Conservation (phyloP, 2,797 vertebrate species). For the Menidia menidia region DNA sequence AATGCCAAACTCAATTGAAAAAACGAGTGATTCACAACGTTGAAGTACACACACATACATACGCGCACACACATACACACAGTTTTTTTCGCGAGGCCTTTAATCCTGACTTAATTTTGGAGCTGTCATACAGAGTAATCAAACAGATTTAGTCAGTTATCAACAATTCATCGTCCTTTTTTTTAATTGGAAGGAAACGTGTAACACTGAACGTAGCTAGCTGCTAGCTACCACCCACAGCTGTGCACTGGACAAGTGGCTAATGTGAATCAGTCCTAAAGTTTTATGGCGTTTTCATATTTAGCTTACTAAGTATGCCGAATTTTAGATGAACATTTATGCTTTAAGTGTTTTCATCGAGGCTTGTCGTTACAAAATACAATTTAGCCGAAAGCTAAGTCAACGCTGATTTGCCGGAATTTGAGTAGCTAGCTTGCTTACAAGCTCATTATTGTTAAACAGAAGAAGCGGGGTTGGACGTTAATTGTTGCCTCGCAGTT, state of each 20-base stretch:
- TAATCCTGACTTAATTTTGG: not conserved
- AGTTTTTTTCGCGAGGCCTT: not conserved
- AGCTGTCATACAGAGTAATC: rapidly evolving
- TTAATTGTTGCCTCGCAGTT: not conserved
- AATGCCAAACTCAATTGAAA: constrained; percentile 58
- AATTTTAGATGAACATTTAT: rapidly evolving
- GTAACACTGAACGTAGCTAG: constrained; percentile 28
- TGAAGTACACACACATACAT: not conserved
- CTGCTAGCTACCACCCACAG: constrained; percentile 53
- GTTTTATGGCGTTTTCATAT: constrained; percentile 8
- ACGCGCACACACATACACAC: no score
- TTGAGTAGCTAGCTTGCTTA: constrained; percentile 61
- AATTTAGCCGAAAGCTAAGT: no score
- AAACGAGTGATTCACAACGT: constrained; percentile 40
- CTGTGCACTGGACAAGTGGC: constrained; percentile 15
- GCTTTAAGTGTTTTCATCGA: not conserved
- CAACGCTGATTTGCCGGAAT: constrained; percentile 21
- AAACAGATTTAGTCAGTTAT: not conserved
- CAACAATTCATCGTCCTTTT: not conserved
- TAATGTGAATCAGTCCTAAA: constrained; percentile 19
- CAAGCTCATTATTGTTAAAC: constrained; percentile 31
- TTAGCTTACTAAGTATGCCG: not conserved
- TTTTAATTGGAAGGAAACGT: not conserved
- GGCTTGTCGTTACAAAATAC: no score
- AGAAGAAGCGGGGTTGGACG: not conserved